A percentile compares a stretch with the other conserved stretches of the same genome.
These are phyloP conservation scores for Cataglyphis rosenhaueri DNA, from an alignment of 2,888 invertebrate species.

Conservation along the genomic window DNA sequence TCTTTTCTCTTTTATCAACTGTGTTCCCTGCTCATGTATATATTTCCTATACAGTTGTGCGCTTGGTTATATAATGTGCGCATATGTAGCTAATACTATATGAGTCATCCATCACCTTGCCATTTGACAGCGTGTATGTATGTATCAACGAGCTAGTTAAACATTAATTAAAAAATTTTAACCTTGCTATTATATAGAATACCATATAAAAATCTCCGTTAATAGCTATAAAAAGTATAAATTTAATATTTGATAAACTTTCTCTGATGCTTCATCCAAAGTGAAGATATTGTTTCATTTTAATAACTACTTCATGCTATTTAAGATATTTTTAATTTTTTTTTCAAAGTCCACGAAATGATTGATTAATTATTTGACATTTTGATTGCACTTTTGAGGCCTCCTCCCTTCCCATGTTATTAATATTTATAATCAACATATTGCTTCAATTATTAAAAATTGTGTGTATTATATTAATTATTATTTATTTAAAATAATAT, in stretches of 20 bases:
- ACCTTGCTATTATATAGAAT: background rate
- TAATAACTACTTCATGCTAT: background rate
- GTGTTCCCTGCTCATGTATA: background rate
- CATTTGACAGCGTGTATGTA: background rate
- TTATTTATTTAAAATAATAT: background rate
- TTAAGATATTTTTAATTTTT: background rate
- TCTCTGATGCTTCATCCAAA: background rate
- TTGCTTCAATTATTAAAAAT: background rate
- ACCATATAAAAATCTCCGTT: background rate
- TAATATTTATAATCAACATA: background rate
- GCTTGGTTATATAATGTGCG: background rate
- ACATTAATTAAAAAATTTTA: background rate
- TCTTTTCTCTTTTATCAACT: background rate
- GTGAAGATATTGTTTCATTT: too few species aligned
- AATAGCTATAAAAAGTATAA: background rate
- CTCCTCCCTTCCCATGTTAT: background rate
- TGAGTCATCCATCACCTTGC: conserved; percentile 46
- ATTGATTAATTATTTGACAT: background rate
- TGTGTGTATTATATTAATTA: background rate
- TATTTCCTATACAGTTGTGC: background rate
- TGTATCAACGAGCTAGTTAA: background rate
- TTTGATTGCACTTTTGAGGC: background rate
- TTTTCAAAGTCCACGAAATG: background rate
- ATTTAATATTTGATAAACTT: background rate
- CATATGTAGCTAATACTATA: conserved; percentile 26